phyloP scores from a whole-genome alignment of 2,888 invertebrate species.

The Heliconius aoede region DNA sequence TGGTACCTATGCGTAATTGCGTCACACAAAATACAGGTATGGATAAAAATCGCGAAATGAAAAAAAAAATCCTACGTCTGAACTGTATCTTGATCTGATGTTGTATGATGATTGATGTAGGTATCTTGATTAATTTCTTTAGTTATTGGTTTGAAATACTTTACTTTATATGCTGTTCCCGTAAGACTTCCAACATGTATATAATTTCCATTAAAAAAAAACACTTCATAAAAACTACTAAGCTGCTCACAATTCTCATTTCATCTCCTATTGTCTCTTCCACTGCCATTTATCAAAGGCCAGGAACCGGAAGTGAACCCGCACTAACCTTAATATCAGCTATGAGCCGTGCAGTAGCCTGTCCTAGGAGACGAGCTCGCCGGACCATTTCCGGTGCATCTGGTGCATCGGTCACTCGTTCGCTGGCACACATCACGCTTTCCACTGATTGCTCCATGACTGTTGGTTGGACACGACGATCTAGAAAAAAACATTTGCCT shows the following conservation, averaged over 20 bases:
- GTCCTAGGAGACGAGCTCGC: conserved; percentile 95
- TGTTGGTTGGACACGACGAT: conserved; percentile 85
- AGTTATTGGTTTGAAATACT: too few species aligned
- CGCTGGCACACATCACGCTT: conserved; percentile 94
- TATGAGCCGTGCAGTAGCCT: conserved; percentile 97
- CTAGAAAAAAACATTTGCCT: conserved; percentile 51
- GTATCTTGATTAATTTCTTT: too few species aligned
- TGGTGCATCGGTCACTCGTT: conserved; percentile 92
- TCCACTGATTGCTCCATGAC: conserved; percentile 93
- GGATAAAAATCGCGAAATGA: too few species aligned
- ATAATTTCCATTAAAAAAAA: not conserved
- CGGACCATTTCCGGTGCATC: conserved; percentile 97
- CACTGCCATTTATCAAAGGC: not conserved
- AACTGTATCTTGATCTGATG: too few species aligned
- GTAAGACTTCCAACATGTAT: too few species aligned
- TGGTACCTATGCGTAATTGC: too few species aligned
- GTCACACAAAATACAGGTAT: too few species aligned
- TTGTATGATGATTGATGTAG: too few species aligned
- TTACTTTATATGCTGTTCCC: too few species aligned
- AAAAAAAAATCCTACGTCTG: too few species aligned
- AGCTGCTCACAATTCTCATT: not conserved
- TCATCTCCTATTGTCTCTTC: not conserved
- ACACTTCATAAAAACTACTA: not conserved
- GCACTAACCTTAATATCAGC: conserved; percentile 91
- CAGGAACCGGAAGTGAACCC: not conserved